Conservation (phyloP, 2,113 vertebrate genomes). For the Bubalus kerabau region DNA sequence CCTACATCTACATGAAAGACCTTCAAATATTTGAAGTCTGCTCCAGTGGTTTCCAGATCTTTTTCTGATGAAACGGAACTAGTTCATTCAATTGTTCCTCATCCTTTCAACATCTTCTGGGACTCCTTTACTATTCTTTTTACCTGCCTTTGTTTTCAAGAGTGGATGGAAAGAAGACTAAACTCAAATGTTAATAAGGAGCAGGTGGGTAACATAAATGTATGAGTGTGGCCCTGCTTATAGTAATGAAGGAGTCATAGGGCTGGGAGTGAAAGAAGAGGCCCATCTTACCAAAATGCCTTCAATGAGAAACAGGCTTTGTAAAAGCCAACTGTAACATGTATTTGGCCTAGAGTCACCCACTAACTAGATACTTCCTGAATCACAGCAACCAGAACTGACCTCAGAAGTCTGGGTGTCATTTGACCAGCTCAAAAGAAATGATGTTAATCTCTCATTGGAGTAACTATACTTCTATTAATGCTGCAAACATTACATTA, state of each 20-base stretch:
- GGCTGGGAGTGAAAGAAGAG: neutral
- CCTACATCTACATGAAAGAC: neutral
- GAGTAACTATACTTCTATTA: slow-evolving; percentile 26
- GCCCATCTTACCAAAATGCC: neutral
- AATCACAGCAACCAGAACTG: neutral
- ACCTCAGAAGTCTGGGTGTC: neutral
- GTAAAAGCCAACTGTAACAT: neutral
- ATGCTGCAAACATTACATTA: slow-evolving; percentile 28
- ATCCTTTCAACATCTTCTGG: neutral
- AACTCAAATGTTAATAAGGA: neutral
- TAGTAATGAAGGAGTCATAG: neutral
- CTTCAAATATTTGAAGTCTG: neutral
- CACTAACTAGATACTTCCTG: neutral
- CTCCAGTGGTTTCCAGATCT: neutral
- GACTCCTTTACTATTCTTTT: neutral
- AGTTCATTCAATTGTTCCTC: neutral
- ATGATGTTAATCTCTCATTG: neutral
- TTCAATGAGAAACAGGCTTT: neutral
- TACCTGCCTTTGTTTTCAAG: neutral
- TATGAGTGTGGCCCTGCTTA: neutral
- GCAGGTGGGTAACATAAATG: neutral
- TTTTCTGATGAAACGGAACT: neutral
- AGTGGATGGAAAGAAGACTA: neutral
- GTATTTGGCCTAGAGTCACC: neutral
- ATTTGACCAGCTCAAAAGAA: neutral